phyloP scores from a whole-genome alignment of 2,888 invertebrate species.

The Alloplasta piceator region DNA sequence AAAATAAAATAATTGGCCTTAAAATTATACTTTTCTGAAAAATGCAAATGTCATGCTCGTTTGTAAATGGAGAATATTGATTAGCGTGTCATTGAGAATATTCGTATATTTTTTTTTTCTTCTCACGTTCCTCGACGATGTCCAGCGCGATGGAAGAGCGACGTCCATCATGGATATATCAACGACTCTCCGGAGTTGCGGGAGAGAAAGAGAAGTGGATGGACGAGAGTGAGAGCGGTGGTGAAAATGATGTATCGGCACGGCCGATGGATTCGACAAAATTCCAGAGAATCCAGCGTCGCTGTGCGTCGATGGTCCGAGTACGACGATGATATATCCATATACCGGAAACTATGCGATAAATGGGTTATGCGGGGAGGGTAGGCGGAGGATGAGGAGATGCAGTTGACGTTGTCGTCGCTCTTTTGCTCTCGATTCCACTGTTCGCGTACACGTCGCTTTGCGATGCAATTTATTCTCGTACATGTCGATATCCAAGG shows the following conservation, averaged over 20 bases:
- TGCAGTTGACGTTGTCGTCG: slow-evolving; percentile 14
- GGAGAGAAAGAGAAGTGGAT: neutral
- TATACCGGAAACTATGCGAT: slow-evolving; percentile 1
- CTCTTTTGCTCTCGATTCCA: neutral
- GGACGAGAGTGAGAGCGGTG: slow-evolving; percentile 21
- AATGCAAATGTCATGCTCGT: no score
- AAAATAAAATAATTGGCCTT: no score
- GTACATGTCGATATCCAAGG: slow-evolving; percentile 36
- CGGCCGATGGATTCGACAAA: slow-evolving; percentile 27
- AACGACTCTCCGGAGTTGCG: slow-evolving; percentile 13
- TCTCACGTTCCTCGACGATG: neutral
- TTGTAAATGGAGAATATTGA: no score
- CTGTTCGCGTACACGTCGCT: slow-evolving; percentile 23
- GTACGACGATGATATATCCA: slow-evolving; percentile 30
- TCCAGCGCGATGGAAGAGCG: neutral
- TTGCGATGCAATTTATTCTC: slow-evolving; percentile 41
- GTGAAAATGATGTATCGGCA: slow-evolving; percentile 37
- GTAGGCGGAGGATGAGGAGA: neutral
- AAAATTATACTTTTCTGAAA: no score
- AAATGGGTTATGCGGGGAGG: neutral
- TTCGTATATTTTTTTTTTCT: neutral
- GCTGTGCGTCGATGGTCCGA: slow-evolving; percentile 9
- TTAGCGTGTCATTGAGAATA: neutral
- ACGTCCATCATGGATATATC: slow-evolving; percentile 37
- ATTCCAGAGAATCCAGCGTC: slow-evolving; percentile 22